Evolutionary conservation across 2,113 vertebrate species (phyloP).

Genomic region (Colinus virginianus): DNA sequence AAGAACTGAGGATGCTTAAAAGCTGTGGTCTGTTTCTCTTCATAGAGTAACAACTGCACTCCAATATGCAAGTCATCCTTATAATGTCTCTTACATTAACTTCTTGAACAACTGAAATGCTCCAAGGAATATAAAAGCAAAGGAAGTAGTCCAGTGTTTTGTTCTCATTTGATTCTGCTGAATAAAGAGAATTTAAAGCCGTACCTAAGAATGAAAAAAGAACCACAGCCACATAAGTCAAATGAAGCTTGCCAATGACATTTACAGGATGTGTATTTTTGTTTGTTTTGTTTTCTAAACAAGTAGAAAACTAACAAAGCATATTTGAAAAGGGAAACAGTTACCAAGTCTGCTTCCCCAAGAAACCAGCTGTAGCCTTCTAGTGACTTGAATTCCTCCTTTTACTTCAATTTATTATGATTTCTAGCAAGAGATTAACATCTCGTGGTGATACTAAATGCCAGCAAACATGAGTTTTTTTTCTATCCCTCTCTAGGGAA

Average conservation of each 20-base stretch:
- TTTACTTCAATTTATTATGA: neutral
- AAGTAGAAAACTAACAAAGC: neutral
- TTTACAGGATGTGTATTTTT: neutral
- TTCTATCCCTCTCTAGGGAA: neutral
- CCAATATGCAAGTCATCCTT: neutral
- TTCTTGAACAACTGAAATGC: neutral
- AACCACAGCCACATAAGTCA: accelerated
- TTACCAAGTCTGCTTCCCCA: neutral
- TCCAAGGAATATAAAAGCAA: neutral
- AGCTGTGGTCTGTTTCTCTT: neutral
- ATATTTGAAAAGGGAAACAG: accelerated
- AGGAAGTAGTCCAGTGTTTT: neutral
- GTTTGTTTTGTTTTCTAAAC: neutral
- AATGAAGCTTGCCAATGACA: neutral
- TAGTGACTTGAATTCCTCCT: neutral
- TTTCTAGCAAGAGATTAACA: neutral
- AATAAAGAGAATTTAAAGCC: neutral
- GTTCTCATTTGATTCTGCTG: neutral
- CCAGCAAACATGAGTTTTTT: accelerated
- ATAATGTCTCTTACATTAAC: accelerated
- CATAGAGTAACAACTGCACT: accelerated
- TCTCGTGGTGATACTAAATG: neutral
- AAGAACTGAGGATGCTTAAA: neutral
- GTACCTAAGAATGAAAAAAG: neutral
- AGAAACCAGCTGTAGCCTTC: accelerated